Conservation (phyloP, 2,888 invertebrate species). For the Furcula furcula region DNA sequence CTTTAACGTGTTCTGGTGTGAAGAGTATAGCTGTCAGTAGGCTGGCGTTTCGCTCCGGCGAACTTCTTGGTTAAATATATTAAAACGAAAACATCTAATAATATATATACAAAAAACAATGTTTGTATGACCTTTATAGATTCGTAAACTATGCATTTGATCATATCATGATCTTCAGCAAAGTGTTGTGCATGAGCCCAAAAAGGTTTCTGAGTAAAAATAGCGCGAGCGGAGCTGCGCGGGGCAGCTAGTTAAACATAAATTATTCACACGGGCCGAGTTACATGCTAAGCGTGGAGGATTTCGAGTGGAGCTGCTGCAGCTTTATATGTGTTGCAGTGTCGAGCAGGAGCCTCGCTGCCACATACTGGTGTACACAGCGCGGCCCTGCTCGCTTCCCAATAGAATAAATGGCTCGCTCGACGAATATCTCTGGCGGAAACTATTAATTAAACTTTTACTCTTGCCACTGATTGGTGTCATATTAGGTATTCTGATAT, state of each 20-base stretch:
- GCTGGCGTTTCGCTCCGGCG: background rate
- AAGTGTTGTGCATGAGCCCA: too few species aligned
- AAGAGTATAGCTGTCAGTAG: slow-evolving; percentile 4
- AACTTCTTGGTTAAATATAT: too few species aligned
- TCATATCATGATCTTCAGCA: too few species aligned
- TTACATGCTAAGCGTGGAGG: slow-evolving; percentile 54
- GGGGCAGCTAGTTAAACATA: too few species aligned
- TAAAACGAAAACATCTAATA: too few species aligned
- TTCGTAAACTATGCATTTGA: too few species aligned
- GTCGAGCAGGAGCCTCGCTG: slow-evolving; percentile 43
- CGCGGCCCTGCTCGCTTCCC: slow-evolving; percentile 4
- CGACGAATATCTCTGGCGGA: background rate
- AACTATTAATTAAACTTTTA: background rate
- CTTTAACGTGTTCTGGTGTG: too few species aligned
- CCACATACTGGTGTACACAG: slow-evolving; percentile 29
- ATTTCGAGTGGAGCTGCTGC: slow-evolving; percentile 57
- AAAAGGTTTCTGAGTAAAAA: too few species aligned
- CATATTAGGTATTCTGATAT: background rate
- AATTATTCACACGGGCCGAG: slow-evolving; percentile 6
- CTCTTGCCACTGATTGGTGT: background rate
- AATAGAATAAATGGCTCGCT: slow-evolving; percentile 13
- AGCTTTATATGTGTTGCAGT: slow-evolving; percentile 63
- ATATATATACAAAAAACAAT: too few species aligned
- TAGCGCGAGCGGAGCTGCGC: too few species aligned
- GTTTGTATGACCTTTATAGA: too few species aligned